Evolutionary conservation across 2,888 invertebrate species (phyloP).

Genomic region (Seira musarum): DNA sequence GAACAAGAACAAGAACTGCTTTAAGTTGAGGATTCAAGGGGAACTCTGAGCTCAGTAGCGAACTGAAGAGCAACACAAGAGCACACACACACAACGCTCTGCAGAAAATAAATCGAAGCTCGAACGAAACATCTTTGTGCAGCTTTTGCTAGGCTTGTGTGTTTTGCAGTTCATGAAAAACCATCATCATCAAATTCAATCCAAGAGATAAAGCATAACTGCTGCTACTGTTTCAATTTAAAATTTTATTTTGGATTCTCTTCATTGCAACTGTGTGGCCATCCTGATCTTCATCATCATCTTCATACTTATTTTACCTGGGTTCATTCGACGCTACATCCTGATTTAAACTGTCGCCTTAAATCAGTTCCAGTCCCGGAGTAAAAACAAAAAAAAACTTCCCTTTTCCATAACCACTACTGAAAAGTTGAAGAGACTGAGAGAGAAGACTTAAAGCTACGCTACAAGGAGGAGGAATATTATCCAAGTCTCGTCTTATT

Average conservation of each 20-base stretch:
- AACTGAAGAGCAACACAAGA: constrained; percentile 56
- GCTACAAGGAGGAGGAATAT: no score
- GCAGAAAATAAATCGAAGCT: constrained; percentile 17
- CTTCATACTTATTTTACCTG: not conserved
- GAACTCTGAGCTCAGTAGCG: constrained; percentile 50
- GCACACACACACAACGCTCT: constrained; percentile 54
- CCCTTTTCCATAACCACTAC: not conserved
- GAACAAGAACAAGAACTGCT: constrained; percentile 42
- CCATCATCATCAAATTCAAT: not conserved
- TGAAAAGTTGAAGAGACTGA: no score
- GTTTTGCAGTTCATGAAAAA: constrained; percentile 25
- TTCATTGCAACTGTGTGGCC: constrained; percentile 6
- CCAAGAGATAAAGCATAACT: not conserved
- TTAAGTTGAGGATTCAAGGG: constrained; percentile 39
- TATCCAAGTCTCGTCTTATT: no score
- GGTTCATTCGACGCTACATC: not conserved
- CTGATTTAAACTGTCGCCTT: not conserved
- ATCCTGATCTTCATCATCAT: constrained; percentile 1
- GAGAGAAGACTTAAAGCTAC: no score
- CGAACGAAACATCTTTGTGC: not conserved
- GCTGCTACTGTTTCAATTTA: not conserved
- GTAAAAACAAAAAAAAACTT: no score
- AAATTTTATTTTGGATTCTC: constrained; percentile 7
- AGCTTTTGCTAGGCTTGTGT: constrained; percentile 3
- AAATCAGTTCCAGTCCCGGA: no score